Evolutionary conservation across 2,888 invertebrate genomes (phyloP).

Genomic region (Lycia hirtaria): DNA sequence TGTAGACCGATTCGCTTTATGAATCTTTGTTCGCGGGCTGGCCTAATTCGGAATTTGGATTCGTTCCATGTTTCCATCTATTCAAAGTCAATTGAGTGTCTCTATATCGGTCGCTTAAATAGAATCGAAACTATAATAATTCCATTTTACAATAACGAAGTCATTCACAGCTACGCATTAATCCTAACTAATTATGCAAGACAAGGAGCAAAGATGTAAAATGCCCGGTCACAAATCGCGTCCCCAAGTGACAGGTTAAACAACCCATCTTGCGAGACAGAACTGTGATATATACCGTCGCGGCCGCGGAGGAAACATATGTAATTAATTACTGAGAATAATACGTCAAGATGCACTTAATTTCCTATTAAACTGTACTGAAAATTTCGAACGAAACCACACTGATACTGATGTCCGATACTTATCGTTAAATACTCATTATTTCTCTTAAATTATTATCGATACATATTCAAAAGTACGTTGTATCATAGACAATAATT

Average conservation of each 20-base stretch:
- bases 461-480: constrained; percentile 16
- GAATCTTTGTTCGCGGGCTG: constrained; percentile 43
- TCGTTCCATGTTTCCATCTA: constrained; percentile 39
- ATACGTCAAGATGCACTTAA: constrained; percentile 81
- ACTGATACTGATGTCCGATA: constrained; percentile 32
- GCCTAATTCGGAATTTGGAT: constrained; percentile 42
- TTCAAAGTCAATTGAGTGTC: constrained; percentile 22
- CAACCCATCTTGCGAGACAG: constrained; percentile 80
- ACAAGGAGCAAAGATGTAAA: constrained; percentile 80
- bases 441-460: constrained; percentile 4
- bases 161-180: constrained; percentile 79
- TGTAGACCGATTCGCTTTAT: constrained; percentile 32
- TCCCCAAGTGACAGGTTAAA: constrained; percentile 80
- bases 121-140: constrained; percentile 47
- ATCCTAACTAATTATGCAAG: constrained; percentile 83
- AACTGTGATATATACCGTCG: constrained; percentile 76
- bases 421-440: not conserved
- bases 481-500: constrained; percentile 18
- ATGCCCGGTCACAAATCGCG: constrained; percentile 82
- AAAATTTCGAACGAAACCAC: constrained; percentile 63
- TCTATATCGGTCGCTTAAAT: constrained; percentile 14
- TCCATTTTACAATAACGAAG: constrained; percentile 69
- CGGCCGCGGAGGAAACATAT: constrained; percentile 72
- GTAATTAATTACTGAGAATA: constrained; percentile 81
- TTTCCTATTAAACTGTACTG: constrained; percentile 78